These are phyloP conservation scores for Neolamprologus falcicula DNA, from an alignment of 2,113 vertebrate genomes.

Conservation along the genomic window DNA sequence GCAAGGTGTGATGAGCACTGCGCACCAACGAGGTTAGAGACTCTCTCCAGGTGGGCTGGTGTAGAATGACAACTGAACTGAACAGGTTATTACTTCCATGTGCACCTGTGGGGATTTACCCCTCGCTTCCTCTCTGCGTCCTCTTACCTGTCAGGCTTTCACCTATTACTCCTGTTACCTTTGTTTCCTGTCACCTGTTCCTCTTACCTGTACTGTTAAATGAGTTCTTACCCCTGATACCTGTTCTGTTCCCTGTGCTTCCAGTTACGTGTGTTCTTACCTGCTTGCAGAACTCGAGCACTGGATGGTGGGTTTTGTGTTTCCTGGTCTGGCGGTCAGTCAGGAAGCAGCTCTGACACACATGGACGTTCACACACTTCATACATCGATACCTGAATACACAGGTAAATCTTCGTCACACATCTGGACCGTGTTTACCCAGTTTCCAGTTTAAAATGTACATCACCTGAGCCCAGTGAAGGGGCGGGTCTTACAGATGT, in stretches of 20 bases:
- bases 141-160: background rate
- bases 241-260: background rate
- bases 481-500: conserved; percentile 72
- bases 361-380: conserved; percentile 80
- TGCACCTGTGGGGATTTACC: background rate
- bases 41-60: conserved; percentile 75
- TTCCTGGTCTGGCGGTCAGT: conserved; percentile 61
- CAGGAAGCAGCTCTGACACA: conserved; percentile 83
- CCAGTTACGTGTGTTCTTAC: conserved; percentile 22
- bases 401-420: background rate
- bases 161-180: background rate
- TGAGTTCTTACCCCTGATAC: background rate
- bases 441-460: background rate
- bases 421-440: background rate
- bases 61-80: background rate
- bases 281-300: conserved; percentile 74
- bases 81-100: background rate
- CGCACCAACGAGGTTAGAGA: conserved; percentile 65
- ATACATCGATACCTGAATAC: conserved; percentile 76
- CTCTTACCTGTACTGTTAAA: background rate
- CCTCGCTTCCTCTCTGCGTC: background rate
- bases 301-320: conserved; percentile 74
- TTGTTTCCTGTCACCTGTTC: background rate
- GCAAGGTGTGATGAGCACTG: conserved; percentile 62
- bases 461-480: conserved; percentile 78